phyloP scores from a whole-genome alignment of 1,140 invertebrate genomes.

The Papilio aristodemus region DNA sequence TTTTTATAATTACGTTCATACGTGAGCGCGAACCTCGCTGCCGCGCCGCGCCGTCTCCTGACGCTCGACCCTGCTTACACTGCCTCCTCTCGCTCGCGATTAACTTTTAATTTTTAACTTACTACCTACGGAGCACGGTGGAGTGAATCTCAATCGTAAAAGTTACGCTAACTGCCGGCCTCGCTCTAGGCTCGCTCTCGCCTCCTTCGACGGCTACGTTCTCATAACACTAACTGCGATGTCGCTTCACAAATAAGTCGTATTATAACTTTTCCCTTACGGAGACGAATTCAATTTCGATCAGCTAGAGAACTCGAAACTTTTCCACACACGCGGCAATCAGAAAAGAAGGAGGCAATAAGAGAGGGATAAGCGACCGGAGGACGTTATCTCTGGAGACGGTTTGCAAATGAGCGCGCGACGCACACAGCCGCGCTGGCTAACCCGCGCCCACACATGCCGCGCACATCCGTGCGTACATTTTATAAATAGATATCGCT shows the following conservation, averaged over 20 bases:
- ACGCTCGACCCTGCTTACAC: slow-evolving; percentile 33
- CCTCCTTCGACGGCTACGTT: slow-evolving; percentile 3
- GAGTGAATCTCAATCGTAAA: slow-evolving; percentile 2
- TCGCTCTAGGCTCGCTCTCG: background rate
- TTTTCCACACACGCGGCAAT: slow-evolving; percentile 73
- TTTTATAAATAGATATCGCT: slow-evolving; percentile 80
- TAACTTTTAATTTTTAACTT: slow-evolving; percentile 33
- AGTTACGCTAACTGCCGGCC: slow-evolving; percentile 13
- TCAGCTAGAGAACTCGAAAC: slow-evolving; percentile 60
- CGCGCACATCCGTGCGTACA: slow-evolving; percentile 67
- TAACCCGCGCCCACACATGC: slow-evolving; percentile 66
- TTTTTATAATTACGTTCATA: slow-evolving; percentile 81
- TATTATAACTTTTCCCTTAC: slow-evolving; percentile 65
- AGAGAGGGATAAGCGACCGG: slow-evolving; percentile 75
- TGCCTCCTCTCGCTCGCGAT: background rate
- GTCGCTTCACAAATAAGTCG: slow-evolving; percentile 42
- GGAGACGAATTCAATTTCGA: slow-evolving; percentile 66
- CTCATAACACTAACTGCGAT: slow-evolving; percentile 14
- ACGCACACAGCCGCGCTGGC: slow-evolving; percentile 56
- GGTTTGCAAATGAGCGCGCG: slow-evolving; percentile 77
- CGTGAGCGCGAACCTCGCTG: slow-evolving; percentile 60
- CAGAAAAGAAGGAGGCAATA: slow-evolving; percentile 75
- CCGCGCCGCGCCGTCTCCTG: slow-evolving; percentile 32
- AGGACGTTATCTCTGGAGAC: slow-evolving; percentile 78
- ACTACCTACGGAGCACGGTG: slow-evolving; percentile 7